phyloP scores from a whole-genome alignment of 1,140 invertebrate genomes.

The Ceratosolen solmsi region DNA sequence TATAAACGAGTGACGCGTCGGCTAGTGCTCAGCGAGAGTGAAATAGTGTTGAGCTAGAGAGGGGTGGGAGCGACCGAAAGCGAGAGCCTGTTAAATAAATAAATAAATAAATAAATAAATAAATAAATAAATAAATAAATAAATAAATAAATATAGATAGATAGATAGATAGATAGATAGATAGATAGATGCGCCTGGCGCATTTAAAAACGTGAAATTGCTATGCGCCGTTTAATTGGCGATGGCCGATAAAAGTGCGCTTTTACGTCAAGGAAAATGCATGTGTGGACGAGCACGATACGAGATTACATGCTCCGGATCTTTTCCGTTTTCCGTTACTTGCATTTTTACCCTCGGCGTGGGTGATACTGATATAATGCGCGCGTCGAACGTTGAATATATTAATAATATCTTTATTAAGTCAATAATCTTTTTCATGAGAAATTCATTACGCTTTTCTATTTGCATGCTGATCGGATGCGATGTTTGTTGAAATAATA shows the following conservation, averaged over 20 bases:
- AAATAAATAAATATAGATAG: too few relatives aligned
- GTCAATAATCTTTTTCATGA: neutral
- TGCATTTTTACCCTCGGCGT: neutral
- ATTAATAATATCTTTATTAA: neutral
- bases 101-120: too few relatives aligned
- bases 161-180: too few relatives aligned
- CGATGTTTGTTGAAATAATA: neutral
- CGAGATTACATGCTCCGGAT: neutral
- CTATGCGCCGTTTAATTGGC: slow-evolving; percentile 15
- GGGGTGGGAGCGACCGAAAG: neutral
- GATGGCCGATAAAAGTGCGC: slow-evolving; percentile 25
- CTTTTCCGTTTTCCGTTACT: neutral
- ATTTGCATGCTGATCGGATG: neutral
- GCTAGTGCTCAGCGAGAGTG: neutral
- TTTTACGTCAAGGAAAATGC: slow-evolving; percentile 1
- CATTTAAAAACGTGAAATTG: neutral
- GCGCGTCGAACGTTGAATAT: neutral
- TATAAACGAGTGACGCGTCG: slow-evolving; percentile 31
- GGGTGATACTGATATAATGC: neutral
- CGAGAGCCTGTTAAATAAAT: too few relatives aligned
- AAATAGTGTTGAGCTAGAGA: neutral
- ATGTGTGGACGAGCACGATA: neutral
- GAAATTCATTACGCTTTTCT: neutral
- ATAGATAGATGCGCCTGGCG: neutral
- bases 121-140: too few relatives aligned